phyloP scores from a whole-genome alignment of 2,797 vertebrate species.

The Threskiornis aethiopicus region DNA sequence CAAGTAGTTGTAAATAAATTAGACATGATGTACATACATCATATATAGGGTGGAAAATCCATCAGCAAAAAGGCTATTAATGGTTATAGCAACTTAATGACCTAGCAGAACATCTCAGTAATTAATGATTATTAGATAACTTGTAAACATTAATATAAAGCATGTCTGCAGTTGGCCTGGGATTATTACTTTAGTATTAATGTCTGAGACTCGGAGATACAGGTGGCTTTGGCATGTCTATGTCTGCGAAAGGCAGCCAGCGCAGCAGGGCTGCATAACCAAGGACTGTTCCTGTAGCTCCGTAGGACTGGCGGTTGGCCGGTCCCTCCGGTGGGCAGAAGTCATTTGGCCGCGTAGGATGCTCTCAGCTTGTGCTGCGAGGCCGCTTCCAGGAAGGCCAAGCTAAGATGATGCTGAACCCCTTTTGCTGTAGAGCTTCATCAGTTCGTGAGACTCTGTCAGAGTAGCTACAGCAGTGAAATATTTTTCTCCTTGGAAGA shows the following conservation, averaged over 20 bases:
- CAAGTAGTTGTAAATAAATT: background rate
- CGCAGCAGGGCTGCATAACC: background rate
- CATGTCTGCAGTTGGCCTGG: background rate
- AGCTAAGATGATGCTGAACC: background rate
- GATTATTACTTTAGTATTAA: background rate
- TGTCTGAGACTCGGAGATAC: background rate
- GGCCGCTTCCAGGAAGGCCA: background rate
- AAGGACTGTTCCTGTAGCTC: background rate
- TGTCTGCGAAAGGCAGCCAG: background rate
- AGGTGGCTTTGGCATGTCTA: background rate
- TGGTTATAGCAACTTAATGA: background rate
- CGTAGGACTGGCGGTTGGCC: background rate
- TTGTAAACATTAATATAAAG: background rate
- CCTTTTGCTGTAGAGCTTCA: background rate
- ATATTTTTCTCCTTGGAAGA: background rate
- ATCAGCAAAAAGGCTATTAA: background rate
- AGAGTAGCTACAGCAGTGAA: background rate
- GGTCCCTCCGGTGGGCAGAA: background rate
- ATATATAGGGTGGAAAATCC: background rate
- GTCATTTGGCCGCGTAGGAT: background rate
- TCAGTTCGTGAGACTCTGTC: background rate
- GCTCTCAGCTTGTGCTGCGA: background rate
- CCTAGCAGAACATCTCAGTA: background rate
- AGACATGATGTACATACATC: background rate
- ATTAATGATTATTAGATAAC: background rate